Percentiles rank a stretch among this genome's conserved stretches.
phyloP scores from a whole-genome alignment of 2,888 invertebrate genomes.

The Trypoxylon attenuatum region DNA sequence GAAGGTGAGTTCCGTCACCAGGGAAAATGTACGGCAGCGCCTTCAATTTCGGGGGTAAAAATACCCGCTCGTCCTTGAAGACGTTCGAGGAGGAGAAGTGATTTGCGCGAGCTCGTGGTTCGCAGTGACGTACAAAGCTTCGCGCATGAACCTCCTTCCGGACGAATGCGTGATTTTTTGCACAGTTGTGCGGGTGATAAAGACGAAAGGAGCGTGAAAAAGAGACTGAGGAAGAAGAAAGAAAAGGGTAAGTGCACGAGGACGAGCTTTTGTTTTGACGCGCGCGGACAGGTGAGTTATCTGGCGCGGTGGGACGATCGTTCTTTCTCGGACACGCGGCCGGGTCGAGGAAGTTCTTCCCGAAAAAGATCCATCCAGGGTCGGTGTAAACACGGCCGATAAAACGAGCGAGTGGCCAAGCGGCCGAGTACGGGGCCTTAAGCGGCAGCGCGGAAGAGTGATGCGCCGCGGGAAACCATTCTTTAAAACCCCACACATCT shows the following conservation, averaged over 20 bases:
- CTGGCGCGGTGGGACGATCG: conserved; percentile 58
- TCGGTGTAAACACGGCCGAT: conserved; percentile 67
- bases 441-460: conserved; percentile 64
- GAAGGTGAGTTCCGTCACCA: not conserved
- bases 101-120: conserved; percentile 22
- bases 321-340: conserved; percentile 62
- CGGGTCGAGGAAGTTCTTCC: conserved; percentile 59
- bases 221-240: not conserved
- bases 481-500: conserved; percentile 60
- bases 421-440: conserved; percentile 38
- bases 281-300: conserved; percentile 64
- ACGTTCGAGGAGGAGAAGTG: conserved; percentile 14
- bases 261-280: conserved; percentile 62
- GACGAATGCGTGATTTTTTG: too few relatives aligned
- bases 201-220: not conserved
- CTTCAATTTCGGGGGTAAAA: not conserved
- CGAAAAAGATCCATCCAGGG: conserved; percentile 63
- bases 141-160: too few relatives aligned
- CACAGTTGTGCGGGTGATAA: too few relatives aligned
- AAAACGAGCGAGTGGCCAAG: conserved; percentile 48
- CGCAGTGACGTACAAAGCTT: conserved; percentile 26
- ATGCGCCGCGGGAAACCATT: conserved; percentile 68
- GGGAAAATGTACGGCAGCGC: not conserved
- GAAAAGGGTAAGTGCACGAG: conserved; percentile 8
- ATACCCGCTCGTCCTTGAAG: not conserved